Evolutionary conservation across 2,888 invertebrate genomes (phyloP), one percentile per base, ranked within the genome.

Genomic region (Corbicula japonica): DNA sequence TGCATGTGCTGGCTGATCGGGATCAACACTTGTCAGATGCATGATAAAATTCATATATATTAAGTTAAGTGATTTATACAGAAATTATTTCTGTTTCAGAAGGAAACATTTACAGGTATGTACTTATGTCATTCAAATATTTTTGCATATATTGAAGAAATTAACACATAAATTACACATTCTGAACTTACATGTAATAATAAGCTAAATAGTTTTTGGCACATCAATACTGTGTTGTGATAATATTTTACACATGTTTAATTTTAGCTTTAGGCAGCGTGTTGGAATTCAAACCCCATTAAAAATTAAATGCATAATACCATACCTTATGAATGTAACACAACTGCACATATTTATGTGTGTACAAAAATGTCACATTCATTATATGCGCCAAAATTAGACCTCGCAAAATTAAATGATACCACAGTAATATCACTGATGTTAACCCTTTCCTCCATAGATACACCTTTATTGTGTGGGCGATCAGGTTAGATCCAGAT

Each of bases 21-120:
- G 5, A 3, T 52, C 15, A 26, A 26, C 26, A 52, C 23, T 52
- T 15, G 12, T 6, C 12, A 48, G 21, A 8, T 18, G 21, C 21
- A n/a, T 6, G 48, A 48, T n/a, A 21, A 48, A 18, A 21, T 6
- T n/a, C 12, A 48, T 48, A n/a, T 48, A 48, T 18, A 10, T 18
- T 10, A 21, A 21, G 5, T 18, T 21, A n/a, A n/a, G 5, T n/a
- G 18, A 48, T n/a, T 48, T 48, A 21, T 21, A 48, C 6, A 48
- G 6, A 6, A 1, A 50, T 21, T 50, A 28, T 30, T 71, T 60
- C 50, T 18, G 50, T 62, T 73, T 34, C 83, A 83, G 84, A 84
- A 50, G 81, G 76, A 58, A 84, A 86, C 50, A 76, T 85, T 32
- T 73, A 71, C 21, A 75, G 83, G 83, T 84, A 76, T 76, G 76